A percentile compares a stretch with the other conserved stretches of the same genome.
Evolutionary conservation across 1,140 invertebrate genomes (phyloP).

Genomic region (Neuroterus valhalla): DNA sequence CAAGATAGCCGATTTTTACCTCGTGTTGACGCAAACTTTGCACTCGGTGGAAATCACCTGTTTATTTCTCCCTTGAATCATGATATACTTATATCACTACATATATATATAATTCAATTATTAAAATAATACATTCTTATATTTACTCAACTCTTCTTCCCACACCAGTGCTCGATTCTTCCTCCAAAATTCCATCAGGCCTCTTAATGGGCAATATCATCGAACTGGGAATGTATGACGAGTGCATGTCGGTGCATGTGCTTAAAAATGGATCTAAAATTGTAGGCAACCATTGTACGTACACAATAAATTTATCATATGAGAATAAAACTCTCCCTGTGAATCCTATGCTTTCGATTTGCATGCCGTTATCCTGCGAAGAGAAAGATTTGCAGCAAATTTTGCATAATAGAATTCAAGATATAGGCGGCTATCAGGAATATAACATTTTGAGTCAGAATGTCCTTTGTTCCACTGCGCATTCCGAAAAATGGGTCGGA

Average conservation of each 20-base stretch:
- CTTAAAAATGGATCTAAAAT: not conserved
- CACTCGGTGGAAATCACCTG: too few species aligned
- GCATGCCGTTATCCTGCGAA: not conserved
- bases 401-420: not conserved
- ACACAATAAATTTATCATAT: not conserved
- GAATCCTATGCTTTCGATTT: not conserved
- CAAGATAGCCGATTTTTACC: too few species aligned
- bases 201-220: constrained; percentile 52
- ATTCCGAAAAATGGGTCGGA: not conserved
- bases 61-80: too few species aligned
- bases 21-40: too few species aligned
- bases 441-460: not conserved
- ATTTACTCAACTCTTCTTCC: too few species aligned
- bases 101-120: too few species aligned
- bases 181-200: constrained; percentile 54
- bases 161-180: constrained; percentile 57
- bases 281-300: not conserved
- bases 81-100: too few species aligned
- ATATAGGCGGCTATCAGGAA: not conserved
- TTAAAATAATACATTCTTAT: too few species aligned
- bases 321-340: not conserved
- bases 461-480: not conserved
- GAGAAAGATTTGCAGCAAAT: not conserved
- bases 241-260: constrained; percentile 49
- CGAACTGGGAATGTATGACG: constrained; percentile 54